Percentiles rank a stretch among this genome's conserved stretches.
Evolutionary conservation across 2,888 invertebrate species (phyloP).

Genomic region (Chesias legatella): DNA sequence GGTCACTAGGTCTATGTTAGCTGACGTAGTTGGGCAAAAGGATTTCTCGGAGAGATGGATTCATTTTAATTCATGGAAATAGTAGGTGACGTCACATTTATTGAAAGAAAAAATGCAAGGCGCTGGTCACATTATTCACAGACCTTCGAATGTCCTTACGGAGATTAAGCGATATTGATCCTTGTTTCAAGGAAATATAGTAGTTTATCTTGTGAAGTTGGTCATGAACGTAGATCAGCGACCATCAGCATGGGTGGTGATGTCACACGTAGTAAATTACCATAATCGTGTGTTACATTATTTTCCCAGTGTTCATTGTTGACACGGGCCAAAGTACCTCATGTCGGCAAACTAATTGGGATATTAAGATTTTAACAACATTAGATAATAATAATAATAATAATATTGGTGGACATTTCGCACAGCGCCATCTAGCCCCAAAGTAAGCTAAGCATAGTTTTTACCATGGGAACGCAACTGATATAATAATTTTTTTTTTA

Average conservation of each 20-base stretch:
- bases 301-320: slow-evolving; percentile 28
- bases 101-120: slow-evolving; percentile 7
- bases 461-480: too few species aligned
- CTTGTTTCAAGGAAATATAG: slow-evolving; percentile 12
- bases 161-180: slow-evolving; percentile 13
- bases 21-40: slow-evolving; percentile 10
- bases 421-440: too few species aligned
- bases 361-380: too few species aligned
- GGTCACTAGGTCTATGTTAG: slow-evolving; percentile 14
- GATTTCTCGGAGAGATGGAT: slow-evolving; percentile 13
- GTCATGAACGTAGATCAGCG: slow-evolving; percentile 10
- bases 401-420: too few species aligned
- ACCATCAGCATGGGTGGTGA: slow-evolving; percentile 47
- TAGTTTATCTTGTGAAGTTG: slow-evolving; percentile 3
- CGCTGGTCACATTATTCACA: slow-evolving; percentile 12
- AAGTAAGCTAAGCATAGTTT: too few species aligned
- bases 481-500: too few species aligned
- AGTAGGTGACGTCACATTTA: background rate
- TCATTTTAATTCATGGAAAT: slow-evolving; percentile 6
- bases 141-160: slow-evolving; percentile 6
- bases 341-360: too few species aligned
- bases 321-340: slow-evolving; percentile 13
- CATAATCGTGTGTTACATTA: slow-evolving; percentile 40
- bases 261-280: slow-evolving; percentile 64
- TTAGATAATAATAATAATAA: too few species aligned